Base-by-base conservation (phyloP, 2,888 invertebrate species). In the Leucophora obtusa region DNA sequence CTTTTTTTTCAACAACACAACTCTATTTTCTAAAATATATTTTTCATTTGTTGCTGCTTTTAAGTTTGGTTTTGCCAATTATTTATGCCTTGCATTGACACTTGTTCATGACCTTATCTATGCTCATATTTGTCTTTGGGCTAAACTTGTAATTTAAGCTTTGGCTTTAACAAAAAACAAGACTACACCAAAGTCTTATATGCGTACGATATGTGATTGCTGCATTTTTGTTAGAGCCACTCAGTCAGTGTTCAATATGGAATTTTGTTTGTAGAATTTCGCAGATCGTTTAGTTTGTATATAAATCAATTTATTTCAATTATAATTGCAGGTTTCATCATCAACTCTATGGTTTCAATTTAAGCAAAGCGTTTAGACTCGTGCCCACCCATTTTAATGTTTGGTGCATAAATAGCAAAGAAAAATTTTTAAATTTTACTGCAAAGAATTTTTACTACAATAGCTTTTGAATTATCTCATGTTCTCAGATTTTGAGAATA, bases 261-360 rank as follows among this genome's bases (percentile, higher is more conserved):
- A 1, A 47, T 85, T 87, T 50, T 56, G 14, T 85, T 85, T 83
- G 84, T 84, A 84, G 84, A 86, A 78, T 66, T 78, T 76, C 63
- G 73, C 82, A 68, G 84, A 84, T 83, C 83, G 79, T 82, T 83
- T 83, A 84, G 83, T 83, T 84, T 79, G 85, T 85, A 85, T 86
- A 88, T 87, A 89, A 89, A 89, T 89, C 88, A 89, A 89, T 89
- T 89, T 87, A 88, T 89, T 88, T 89, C 88, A 87, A 88, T 89
- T 89, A 87, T 89, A 89, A 89, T 89, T 89, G 89, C 85, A 89
- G 87, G 76, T 60, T 82, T 70, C 38, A 33, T 56, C 62, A 60
- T 58, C 59, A 66, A 35, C n/a, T 56, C 65, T 54, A 28, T 9
- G 21, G n/a, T n/a, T 28, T 11, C 0, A 47, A 17, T 47, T 51